These are phyloP conservation scores for Gavia stellata DNA, from an alignment of 2,113 vertebrate species.

Conservation along the genomic window DNA sequence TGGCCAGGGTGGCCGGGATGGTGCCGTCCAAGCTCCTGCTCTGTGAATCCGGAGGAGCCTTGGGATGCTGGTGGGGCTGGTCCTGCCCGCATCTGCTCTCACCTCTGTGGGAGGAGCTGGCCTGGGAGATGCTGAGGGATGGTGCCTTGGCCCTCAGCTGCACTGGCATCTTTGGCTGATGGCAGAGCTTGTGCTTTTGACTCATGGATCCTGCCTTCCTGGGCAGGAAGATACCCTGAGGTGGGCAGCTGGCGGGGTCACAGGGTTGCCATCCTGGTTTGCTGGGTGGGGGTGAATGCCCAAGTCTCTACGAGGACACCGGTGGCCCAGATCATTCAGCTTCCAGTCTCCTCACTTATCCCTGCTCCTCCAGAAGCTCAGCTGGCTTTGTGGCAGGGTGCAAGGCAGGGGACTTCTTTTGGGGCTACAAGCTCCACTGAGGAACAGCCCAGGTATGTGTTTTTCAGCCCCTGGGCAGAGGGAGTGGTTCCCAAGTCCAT, in stretches of 20 bases:
- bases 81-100: not conserved
- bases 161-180: not conserved
- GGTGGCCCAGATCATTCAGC: not conserved
- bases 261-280: accelerated
- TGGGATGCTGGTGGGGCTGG: not conserved
- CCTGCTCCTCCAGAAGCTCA: not conserved
- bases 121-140: not conserved
- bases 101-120: not conserved
- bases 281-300: not conserved
- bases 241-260: not conserved
- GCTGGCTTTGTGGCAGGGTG: not conserved
- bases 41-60: not conserved
- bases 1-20: not conserved
- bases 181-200: not conserved
- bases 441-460: accelerated
- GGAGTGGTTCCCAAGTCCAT: accelerated
- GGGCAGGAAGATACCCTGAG: not conserved
- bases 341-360: not conserved
- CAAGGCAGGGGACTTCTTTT: accelerated
- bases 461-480: not conserved
- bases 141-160: not conserved
- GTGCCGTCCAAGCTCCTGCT: not conserved
- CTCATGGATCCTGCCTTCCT: not conserved
- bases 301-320: not conserved
- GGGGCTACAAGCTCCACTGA: not conserved